Conservation (phyloP, 2,113 vertebrate species). For the Paramormyrops kingsleyae region DNA sequence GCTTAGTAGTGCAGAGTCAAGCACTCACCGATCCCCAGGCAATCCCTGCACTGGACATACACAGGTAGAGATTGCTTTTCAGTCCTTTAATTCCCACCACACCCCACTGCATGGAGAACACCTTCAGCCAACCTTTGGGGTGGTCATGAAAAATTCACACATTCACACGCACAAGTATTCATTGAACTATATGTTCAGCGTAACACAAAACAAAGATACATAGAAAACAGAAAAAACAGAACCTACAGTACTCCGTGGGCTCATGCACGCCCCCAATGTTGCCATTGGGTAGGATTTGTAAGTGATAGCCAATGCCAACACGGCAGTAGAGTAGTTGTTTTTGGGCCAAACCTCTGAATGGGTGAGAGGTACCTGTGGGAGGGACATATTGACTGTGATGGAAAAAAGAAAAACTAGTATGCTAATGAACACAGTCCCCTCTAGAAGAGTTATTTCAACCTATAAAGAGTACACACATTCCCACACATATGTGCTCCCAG, state of each 20-base stretch:
- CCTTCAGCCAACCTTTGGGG: constrained; percentile 46
- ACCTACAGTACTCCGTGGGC: constrained; percentile 54
- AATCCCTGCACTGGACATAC: constrained; percentile 47
- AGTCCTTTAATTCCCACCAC: constrained; percentile 56
- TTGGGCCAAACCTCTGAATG: constrained; percentile 18
- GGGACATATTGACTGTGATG: neutral
- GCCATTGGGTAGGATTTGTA: constrained; percentile 52
- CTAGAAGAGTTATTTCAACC: neutral
- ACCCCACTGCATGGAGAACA: constrained; percentile 51
- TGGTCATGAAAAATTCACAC: neutral
- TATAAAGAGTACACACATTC: neutral
- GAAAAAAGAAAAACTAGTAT: neutral
- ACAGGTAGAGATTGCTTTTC: constrained; percentile 50
- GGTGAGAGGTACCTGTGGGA: constrained; percentile 33
- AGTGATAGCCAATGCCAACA: constrained; percentile 60
- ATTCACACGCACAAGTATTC: neutral
- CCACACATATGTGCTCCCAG: neutral
- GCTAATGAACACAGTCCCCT: neutral
- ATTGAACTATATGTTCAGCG: neutral
- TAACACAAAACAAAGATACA: neutral
- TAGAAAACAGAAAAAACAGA: neutral
- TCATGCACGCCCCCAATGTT: constrained; percentile 48
- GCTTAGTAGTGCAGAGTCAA: neutral
- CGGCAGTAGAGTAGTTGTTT: constrained; percentile 56
- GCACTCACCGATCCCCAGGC: constrained; percentile 43